Conservation (phyloP, 2,797 vertebrate species). For the Crenichthys baileyi region DNA sequence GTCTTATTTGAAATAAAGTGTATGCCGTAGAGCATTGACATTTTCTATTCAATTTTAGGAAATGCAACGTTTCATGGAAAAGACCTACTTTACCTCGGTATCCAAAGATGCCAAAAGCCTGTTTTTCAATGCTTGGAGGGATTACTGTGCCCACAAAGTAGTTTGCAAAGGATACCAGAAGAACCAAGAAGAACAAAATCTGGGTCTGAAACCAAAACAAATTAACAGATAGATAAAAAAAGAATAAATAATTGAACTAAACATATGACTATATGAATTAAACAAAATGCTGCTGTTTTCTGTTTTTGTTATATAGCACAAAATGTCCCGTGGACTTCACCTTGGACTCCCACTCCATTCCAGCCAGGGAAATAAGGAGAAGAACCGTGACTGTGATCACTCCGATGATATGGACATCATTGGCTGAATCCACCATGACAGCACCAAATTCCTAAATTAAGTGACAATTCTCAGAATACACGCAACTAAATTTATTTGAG, state of each 20-base stretch:
- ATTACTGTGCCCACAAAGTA: conserved; percentile 79
- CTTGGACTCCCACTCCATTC: conserved; percentile 84
- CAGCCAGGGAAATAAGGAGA: conserved; percentile 77
- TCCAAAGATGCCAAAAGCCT: conserved; percentile 76
- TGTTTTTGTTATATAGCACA: neutral
- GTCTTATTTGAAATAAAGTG: too few relatives aligned
- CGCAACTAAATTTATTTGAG: neutral
- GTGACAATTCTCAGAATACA: neutral
- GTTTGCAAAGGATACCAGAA: conserved; percentile 79
- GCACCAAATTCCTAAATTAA: conserved; percentile 67
- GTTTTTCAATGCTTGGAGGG: conserved; percentile 59
- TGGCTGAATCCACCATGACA: conserved; percentile 68
- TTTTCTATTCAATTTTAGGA: neutral
- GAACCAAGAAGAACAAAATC: conserved; percentile 77
- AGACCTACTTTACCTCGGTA: conserved; percentile 67
- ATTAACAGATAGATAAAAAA: neutral
- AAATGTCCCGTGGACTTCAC: conserved; percentile 34
- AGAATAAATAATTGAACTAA: rapidly evolving
- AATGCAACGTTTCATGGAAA: neutral
- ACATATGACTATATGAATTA: neutral
- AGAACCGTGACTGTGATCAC: conserved; percentile 76
- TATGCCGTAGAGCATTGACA: rapidly evolving
- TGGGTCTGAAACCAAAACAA: conserved; percentile 67
- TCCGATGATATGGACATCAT: conserved; percentile 78
- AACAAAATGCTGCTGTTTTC: neutral